Evolutionary conservation across 1,140 invertebrate genomes (phyloP), one percentile per base, ranked within the genome.

Genomic region (Ceratina australensis): DNA sequence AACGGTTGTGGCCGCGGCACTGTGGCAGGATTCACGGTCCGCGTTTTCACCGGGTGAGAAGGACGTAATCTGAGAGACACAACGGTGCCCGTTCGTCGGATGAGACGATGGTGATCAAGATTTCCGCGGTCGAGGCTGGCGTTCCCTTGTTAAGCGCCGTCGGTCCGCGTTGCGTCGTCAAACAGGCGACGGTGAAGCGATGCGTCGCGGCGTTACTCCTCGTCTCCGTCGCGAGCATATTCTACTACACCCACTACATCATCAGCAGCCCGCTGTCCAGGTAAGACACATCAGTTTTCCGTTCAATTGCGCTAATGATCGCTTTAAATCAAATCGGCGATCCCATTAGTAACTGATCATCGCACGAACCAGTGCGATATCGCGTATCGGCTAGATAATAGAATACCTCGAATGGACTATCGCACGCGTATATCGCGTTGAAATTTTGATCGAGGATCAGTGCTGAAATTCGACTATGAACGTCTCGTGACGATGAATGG

Each of bases 221-320:
- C 84, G 92, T 96, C 79, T 95, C 95, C 82, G 88, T 95, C 87
- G 93, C 94, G 87, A 95, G 94, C 80, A 96, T 96, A 89, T 94
- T 96, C 88, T 95, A 95, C 90, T 96, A 95, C 91, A 95, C 94
- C 28, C 94, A 95, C 89, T 95, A 96, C 86, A 93, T 96, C 81
- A 93, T 94, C 89, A 95, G 94, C 86, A 94, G 93, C 86, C 94
- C 95, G n/a, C 92, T 96, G 75, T 94, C 95, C 56, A 95, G 95
- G 95, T 95, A 87, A 94, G 93, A 69, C 24, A 1, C 33, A 42
- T 10, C 33, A 7, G 20, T 10, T 16, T 28, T 22, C 3, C 13
- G 15, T 33, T 12, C 13, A 57, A 20, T 16, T 15, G 13, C 8
- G 7, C 33, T 42, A 10, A 42, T 42, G 33, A 5, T 42, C 5